These are phyloP conservation scores for Grapholita molesta DNA, from an alignment of 1,140 invertebrate species.

Conservation along the genomic window DNA sequence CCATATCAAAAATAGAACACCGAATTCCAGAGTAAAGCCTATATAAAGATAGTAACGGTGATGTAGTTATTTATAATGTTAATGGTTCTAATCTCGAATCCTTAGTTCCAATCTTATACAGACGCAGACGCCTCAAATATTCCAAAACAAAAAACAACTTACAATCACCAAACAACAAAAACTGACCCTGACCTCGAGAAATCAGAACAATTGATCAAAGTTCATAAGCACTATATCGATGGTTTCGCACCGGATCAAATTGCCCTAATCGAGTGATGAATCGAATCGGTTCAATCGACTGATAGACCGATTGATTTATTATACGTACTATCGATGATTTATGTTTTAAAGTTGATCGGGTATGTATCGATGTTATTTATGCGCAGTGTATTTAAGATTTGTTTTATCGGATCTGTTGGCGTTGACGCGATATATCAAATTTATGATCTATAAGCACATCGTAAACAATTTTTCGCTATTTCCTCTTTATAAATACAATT, in stretches of 20 bases:
- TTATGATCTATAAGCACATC: not conserved
- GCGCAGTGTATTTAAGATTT: not conserved
- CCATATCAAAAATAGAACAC: not conserved
- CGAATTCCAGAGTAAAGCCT: not conserved
- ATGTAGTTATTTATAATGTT: not conserved
- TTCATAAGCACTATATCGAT: conserved; percentile 50
- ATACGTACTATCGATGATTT: conserved; percentile 50
- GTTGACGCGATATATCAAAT: not conserved
- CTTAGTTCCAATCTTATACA: not conserved
- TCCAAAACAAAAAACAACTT: not conserved
- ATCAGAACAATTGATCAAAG: conserved; percentile 42
- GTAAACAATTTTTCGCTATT: not conserved
- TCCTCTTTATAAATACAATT: too few species aligned
- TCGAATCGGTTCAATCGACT: conserved; percentile 55
- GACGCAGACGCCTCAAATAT: not conserved
- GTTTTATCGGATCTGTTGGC: not conserved
- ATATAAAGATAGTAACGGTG: not conserved
- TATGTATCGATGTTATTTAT: conserved; percentile 31
- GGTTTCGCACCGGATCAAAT: conserved; percentile 58
- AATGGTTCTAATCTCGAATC: not conserved
- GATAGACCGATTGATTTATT: conserved; percentile 56
- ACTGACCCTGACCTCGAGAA: conserved; percentile 12
- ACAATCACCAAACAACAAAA: conserved; percentile 7
- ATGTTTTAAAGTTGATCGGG: conserved; percentile 41
- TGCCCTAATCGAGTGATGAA: conserved; percentile 52